phyloP scores from a whole-genome alignment of 2,888 invertebrate species.

The Amphipyra tragopoginis region DNA sequence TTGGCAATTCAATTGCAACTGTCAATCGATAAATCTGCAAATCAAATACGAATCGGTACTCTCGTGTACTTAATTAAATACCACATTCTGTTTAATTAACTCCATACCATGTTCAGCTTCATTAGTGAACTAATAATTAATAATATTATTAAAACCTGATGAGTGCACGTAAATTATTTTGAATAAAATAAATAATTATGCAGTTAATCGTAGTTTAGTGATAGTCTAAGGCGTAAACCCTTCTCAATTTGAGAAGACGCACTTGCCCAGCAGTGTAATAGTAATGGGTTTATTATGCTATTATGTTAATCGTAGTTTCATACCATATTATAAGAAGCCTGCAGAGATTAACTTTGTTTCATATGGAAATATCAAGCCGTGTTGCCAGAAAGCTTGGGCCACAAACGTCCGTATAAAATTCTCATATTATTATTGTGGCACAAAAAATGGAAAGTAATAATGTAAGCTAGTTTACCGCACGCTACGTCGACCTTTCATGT shows the following conservation, averaged over 20 bases:
- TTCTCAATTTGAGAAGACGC: too few species aligned
- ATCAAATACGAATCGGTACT: neutral
- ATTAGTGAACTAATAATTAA: slow-evolving; percentile 11
- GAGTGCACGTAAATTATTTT: slow-evolving; percentile 10
- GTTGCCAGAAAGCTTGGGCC: slow-evolving; percentile 1
- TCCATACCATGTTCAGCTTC: neutral
- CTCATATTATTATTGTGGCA: slow-evolving; percentile 29
- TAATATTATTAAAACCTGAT: neutral
- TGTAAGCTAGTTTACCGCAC: slow-evolving; percentile 47
- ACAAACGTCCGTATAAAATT: slow-evolving; percentile 26
- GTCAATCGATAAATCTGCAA: neutral
- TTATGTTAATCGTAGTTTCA: slow-evolving; percentile 9
- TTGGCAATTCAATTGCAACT: neutral
- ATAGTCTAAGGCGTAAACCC: too few species aligned
- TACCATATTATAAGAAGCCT: slow-evolving; percentile 8
- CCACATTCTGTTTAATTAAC: slow-evolving; percentile 17
- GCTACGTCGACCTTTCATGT: slow-evolving; percentile 57
- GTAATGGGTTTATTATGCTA: neutral
- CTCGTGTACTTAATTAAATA: neutral
- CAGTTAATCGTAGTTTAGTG: too few species aligned
- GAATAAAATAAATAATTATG: neutral
- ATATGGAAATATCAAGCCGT: slow-evolving; percentile 27
- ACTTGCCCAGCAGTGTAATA: too few species aligned
- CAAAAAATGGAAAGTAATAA: slow-evolving; percentile 45
- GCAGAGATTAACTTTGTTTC: slow-evolving; percentile 25